Base-by-base conservation (phyloP, 2,888 invertebrate species). In the Aporophyla nigra region DNA sequence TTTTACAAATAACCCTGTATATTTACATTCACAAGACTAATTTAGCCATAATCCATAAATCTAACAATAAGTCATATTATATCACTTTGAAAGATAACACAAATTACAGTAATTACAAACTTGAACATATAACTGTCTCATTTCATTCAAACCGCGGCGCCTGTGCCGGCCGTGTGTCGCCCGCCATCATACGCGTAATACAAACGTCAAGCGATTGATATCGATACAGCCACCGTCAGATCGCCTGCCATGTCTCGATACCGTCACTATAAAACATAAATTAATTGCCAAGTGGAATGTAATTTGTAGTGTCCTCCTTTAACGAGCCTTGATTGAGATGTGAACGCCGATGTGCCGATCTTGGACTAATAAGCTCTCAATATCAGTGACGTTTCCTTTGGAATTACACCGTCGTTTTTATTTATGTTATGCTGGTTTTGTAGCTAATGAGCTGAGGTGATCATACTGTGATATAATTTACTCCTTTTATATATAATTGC, bases 121-220 rank as follows among this genome's bases (percentile, higher is more conserved):
- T 43, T 63, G 59, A 58, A 63, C 6, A 14, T 24, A 4, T 73
- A n/a, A 46, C 61, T 49, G 53, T 63, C 63, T 65, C 58, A 78
- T 72, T 71, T 43, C 12, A 75, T 76, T 62, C 49, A 76, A 78
- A 51, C 59, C 27, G 53, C 63, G 75, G 74, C 75, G 75, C 68
- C 73, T 51, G 76, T 65, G 72, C 63, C 56, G 19, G 43, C 43
- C 53, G 46, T 80, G 76, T 83, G 82, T 84, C 86, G 78, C 78
- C 74, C 76, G 76, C 76, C 78, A 54, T 89, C 85, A 80, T 82
- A 74, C 82, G 84, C 88, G 88, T 90, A 89, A 91, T 90, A 92
- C 87, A 91, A 89, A 90, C 89, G 91, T 92, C 91, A 91, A 91
- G 84, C 87, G 91, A 92, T 91, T 92, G 91, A 92, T 92, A 92